Evolutionary conservation across 2,113 vertebrate genomes (phyloP).

Genomic region (Pseudonaja textilis): DNA sequence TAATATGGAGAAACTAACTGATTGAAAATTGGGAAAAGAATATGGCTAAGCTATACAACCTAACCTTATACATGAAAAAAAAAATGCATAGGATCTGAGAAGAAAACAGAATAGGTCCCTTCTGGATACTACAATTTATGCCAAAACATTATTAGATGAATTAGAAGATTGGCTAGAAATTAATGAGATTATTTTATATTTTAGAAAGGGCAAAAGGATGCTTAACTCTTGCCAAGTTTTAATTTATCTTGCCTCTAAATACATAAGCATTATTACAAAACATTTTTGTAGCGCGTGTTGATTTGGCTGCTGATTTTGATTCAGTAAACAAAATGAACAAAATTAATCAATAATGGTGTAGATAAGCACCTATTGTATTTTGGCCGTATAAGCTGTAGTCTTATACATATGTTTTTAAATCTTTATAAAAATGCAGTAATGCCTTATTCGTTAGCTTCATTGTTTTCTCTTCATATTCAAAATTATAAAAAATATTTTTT

Average conservation of each 20-base stretch:
- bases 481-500: neutral
- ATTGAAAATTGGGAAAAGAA: neutral
- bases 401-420: neutral
- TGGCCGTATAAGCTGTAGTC: neutral
- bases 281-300: neutral
- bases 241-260: neutral
- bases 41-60: neutral
- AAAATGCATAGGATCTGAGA: neutral
- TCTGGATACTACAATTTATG: neutral
- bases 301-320: neutral
- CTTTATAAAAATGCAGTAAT: neutral
- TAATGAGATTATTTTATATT: neutral
- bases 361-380: neutral
- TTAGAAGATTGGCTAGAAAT: neutral
- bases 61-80: neutral
- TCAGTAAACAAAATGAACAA: neutral
- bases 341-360: neutral
- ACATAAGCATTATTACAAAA: neutral
- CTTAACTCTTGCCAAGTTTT: neutral
- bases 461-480: neutral
- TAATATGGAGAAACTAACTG: neutral
- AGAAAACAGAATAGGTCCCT: neutral
- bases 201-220: neutral
- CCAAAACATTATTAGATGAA: neutral
- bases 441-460: neutral